Evolutionary conservation across 2,113 vertebrate genomes (phyloP).

Genomic region (Pterophyllum scalare): DNA sequence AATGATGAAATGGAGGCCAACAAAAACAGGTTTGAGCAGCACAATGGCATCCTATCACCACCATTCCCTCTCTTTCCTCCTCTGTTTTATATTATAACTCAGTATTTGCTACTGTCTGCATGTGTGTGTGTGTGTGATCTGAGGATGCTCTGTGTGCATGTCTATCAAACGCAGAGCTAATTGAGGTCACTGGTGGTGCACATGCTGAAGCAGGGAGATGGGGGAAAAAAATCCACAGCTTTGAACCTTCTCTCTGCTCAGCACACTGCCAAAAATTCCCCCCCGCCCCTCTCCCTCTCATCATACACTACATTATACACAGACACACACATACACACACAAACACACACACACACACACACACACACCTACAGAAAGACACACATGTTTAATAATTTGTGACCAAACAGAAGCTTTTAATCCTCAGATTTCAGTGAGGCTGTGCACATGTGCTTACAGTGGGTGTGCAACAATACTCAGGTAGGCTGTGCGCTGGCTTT

Average conservation of each 20-base stretch:
- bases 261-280: constrained; percentile 42
- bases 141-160: constrained; percentile 48
- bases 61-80: background rate
- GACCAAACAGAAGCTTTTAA: constrained; percentile 68
- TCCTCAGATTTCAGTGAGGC: constrained; percentile 52
- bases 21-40: constrained; percentile 37
- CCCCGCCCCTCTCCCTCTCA: constrained; percentile 12
- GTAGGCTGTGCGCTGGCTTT: background rate
- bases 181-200: constrained; percentile 73
- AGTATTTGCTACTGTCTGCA: constrained; percentile 26
- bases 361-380: constrained; percentile 2
- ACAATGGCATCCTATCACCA: constrained; percentile 39
- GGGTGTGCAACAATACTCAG: background rate
- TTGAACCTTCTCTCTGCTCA: constrained; percentile 68
- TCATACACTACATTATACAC: constrained; percentile 33
- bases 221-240: constrained; percentile 46
- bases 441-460: constrained; percentile 32
- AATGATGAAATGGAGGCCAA: constrained; percentile 30
- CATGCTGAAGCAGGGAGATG: constrained; percentile 52
- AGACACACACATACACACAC: background rate
- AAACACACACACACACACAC: background rate
- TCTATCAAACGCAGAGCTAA: constrained; percentile 72
- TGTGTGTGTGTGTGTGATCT: constrained; percentile 52
- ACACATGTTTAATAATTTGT: constrained; percentile 57
- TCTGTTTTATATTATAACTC: constrained; percentile 3